Evolutionary conservation across 2,113 vertebrate genomes (phyloP).

Genomic region (Burhinus bistriatus): DNA sequence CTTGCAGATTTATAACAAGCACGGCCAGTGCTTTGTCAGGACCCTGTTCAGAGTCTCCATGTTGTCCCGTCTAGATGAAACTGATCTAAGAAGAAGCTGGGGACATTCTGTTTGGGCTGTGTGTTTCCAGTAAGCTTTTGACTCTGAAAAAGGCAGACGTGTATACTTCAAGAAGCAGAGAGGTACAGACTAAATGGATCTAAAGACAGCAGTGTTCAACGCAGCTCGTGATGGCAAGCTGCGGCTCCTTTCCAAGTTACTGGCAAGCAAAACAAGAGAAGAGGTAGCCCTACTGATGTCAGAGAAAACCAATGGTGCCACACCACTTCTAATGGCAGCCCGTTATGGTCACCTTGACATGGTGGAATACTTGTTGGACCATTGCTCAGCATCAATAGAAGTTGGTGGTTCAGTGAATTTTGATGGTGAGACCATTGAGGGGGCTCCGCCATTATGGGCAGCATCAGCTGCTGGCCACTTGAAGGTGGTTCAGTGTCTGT

Average conservation of each 20-base stretch:
- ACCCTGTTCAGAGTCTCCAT: not conserved
- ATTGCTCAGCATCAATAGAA: slow-evolving; percentile 88
- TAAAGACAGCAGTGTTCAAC: slow-evolving; percentile 92
- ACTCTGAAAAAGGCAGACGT: slow-evolving; percentile 22
- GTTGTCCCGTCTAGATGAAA: not conserved
- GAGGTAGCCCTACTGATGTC: slow-evolving; percentile 87
- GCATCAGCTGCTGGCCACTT: slow-evolving; percentile 92
- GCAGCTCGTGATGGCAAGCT: slow-evolving; percentile 93
- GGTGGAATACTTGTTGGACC: slow-evolving; percentile 91
- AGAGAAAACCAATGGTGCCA: slow-evolving; percentile 91
- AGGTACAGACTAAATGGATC: slow-evolving; percentile 81
- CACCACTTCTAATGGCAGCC: slow-evolving; percentile 88
- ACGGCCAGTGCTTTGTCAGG: not conserved
- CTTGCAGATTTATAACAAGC: slow-evolving; percentile 4
- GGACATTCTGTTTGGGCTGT: not conserved
- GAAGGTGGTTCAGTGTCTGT: slow-evolving; percentile 90
- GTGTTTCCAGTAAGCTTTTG: slow-evolving; percentile 12
- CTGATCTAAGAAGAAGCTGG: not conserved
- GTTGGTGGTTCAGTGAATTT: slow-evolving; percentile 91
- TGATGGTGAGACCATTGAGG: slow-evolving; percentile 93
- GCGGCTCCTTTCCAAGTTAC: slow-evolving; percentile 86
- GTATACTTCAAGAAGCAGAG: slow-evolving; percentile 24
- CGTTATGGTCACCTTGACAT: slow-evolving; percentile 91
- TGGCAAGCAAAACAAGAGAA: slow-evolving; percentile 88
- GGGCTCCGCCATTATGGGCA: slow-evolving; percentile 91